Base-by-base conservation (phyloP, 1,140 invertebrate genomes). In the Drosophila repleta region DNA sequence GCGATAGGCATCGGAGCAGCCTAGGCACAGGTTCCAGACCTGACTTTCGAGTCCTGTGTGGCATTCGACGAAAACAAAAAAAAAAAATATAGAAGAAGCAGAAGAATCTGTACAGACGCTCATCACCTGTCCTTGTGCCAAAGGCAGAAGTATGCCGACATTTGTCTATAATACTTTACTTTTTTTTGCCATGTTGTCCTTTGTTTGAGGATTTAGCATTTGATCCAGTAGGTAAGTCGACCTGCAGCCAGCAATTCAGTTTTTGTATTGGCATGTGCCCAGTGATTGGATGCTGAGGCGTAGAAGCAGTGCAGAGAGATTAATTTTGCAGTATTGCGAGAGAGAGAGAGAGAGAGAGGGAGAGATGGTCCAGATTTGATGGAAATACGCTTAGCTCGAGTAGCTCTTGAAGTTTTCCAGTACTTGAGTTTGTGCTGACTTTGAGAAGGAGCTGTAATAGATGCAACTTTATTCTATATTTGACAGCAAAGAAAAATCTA, bases 101-200 rank as follows among this genome's bases (percentile, higher is more conserved):
- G 37, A 58, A 63, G 55, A 51, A 62, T 48, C 41, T 73, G 63
- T 43, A 39, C 49, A 76, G 83, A 88, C 79, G 76, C 56, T 73
- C 79, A 76, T 76, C 83, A 87, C 83, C 83, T 87, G 83, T 88
- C 82, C 74, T 64, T 65, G 49, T 43, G 64, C 53, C 65, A 58
- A 58, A 72, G 49, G 61, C 53, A 52, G 66, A 72, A 66, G 26
- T 39, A 46, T 72, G 53, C 63, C 58, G 26, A n/a, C 10, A 63
- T 66, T 46, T 41, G 13, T 1, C 41, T 29, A 45, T 45, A 57
- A 41, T 57, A 43, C 53, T 43, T 45, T 56, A 4, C 10, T 60
- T 66, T 60, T 73, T 49, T 68, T 55, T 21, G 49, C 41, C 63
- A 66, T n/a, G 45, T 45, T 58, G 52, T 67, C 55, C 35, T 60